Conservation (phyloP, 2,113 vertebrate genomes). For the Budorcas taxicolor region DNA sequence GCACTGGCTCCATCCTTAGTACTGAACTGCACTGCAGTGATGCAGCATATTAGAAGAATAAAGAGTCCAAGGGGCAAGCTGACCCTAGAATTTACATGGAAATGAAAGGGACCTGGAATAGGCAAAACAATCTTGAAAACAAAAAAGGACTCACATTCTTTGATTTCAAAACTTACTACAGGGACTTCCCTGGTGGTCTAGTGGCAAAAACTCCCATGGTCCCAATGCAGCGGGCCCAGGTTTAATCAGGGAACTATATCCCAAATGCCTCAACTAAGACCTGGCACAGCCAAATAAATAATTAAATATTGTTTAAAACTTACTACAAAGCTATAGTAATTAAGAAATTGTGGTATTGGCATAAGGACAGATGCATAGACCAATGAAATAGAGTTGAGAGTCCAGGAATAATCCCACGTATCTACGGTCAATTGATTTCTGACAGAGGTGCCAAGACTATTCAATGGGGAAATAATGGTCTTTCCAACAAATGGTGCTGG, state of each 20-base stretch:
- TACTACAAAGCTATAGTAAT: neutral
- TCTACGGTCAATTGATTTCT: fast-evolving
- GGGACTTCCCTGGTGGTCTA: neutral
- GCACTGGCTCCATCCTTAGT: neutral
- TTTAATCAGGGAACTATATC: neutral
- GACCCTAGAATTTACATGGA: neutral
- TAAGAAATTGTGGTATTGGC: neutral
- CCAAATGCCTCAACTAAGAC: neutral
- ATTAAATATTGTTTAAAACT: neutral
- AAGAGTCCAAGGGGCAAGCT: neutral
- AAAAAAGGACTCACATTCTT: neutral
- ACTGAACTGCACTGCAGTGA: neutral
- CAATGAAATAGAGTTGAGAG: neutral
- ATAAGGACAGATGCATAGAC: neutral
- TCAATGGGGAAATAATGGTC: neutral
- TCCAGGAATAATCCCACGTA: neutral
- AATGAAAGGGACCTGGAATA: neutral
- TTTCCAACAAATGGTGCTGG: neutral
- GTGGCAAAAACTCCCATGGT: neutral
- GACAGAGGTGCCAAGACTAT: neutral
- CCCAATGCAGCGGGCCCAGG: neutral
- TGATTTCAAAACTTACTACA: neutral
- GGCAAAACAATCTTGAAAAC: neutral
- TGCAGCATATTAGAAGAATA: neutral
- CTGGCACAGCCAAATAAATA: neutral